phyloP scores from a whole-genome alignment of 2,888 invertebrate species.

The Nomada ruficornis region DNA sequence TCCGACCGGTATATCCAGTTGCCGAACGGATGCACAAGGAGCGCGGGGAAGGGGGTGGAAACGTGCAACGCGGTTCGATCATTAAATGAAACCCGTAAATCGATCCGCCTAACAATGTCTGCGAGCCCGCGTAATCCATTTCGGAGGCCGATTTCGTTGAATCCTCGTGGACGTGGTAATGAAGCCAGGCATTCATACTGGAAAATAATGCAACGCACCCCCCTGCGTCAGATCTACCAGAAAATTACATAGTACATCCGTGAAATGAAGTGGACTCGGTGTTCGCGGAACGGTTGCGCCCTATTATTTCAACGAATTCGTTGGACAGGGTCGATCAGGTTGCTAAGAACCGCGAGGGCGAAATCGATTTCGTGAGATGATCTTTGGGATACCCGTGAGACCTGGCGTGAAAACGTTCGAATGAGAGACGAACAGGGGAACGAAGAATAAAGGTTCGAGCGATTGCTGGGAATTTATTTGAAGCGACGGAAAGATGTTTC shows the following conservation, averaged over 20 bases:
- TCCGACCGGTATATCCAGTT: neutral
- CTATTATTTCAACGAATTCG: constrained; percentile 29
- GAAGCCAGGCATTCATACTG: constrained; percentile 18
- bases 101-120: constrained; percentile 58
- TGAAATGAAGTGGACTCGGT: constrained; percentile 16
- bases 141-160: constrained; percentile 34
- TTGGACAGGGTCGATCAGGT: too few relatives aligned
- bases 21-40: neutral
- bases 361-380: constrained; percentile 58
- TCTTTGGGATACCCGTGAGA: neutral
- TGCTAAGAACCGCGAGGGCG: constrained; percentile 11
- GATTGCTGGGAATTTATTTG: too few relatives aligned
- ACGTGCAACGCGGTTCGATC: constrained; percentile 29
- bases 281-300: neutral
- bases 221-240: neutral
- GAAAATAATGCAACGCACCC: constrained; percentile 36
- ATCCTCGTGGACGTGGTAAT: constrained; percentile 45
- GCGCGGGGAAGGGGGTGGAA: neutral
- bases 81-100: constrained; percentile 57
- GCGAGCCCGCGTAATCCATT: constrained; percentile 50
- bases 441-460: too few relatives aligned
- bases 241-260: constrained; percentile 21
- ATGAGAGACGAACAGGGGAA: neutral
- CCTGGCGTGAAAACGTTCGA: too few relatives aligned
- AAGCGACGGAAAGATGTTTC: too few relatives aligned